Evolutionary conservation across 1,140 invertebrate species (phyloP).

Genomic region (Eupeodes corollae): DNA sequence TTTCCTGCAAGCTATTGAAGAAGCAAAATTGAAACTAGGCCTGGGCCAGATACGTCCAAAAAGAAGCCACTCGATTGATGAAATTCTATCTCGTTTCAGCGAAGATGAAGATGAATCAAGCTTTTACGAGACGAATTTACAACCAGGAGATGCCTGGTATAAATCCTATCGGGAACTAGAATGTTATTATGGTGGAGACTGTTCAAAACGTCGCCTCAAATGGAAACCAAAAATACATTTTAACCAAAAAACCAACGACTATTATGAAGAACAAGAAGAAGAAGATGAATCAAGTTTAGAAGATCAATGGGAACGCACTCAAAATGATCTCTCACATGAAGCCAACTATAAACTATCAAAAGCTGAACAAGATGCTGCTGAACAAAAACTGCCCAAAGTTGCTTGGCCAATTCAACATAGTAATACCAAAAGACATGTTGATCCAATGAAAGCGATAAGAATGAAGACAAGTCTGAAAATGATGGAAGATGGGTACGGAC

Average conservation of each 20-base stretch:
- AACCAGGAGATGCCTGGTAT: too few relatives aligned
- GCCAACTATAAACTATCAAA: constrained; percentile 34
- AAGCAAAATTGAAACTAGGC: too few relatives aligned
- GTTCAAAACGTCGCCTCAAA: too few relatives aligned
- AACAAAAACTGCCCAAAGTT: background rate
- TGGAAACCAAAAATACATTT: too few relatives aligned
- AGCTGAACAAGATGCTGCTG: constrained; percentile 27
- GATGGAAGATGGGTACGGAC: constrained; percentile 26
- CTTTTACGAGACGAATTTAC: too few relatives aligned
- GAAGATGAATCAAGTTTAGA: background rate
- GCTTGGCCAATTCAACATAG: background rate
- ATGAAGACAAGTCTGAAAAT: constrained; percentile 26
- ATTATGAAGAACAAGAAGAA: background rate
- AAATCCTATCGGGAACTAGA: too few relatives aligned
- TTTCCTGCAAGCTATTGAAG: too few relatives aligned
- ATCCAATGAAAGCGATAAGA: constrained; percentile 31
- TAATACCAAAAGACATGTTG: constrained; percentile 8
- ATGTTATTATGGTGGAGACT: too few relatives aligned
- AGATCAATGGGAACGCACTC: constrained; percentile 3
- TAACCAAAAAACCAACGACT: background rate
- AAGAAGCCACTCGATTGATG: too few relatives aligned
- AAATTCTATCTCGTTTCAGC: too few relatives aligned
- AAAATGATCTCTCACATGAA: constrained; percentile 25
- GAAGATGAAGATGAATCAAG: too few relatives aligned
- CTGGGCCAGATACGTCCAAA: too few relatives aligned